Evolutionary conservation across 92 coral and sea anemone species (phyloP), one percentile per base, ranked within the genome.

Genomic region (Palythoa grandis): DNA sequence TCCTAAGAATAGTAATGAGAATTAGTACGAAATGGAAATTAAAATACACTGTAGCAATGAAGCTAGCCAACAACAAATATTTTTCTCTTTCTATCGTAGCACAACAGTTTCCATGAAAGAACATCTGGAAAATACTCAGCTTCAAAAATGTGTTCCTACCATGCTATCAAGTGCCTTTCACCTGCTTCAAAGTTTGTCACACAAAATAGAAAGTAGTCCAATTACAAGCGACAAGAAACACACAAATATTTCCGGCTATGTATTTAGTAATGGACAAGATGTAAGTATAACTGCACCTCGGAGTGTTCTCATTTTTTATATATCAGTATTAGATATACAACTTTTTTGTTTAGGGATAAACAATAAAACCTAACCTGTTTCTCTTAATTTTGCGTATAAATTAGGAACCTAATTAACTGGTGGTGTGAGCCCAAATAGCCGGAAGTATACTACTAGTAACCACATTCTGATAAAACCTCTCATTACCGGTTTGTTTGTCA

Each of bases 81-180:
- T 43, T 43, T 22, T 14, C 10, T 20, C 11, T 23, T 16, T 11
- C 15, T 60, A 10, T 66, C 24, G 37, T 40, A 79, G 84, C 58
- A 79, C 38, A 16, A 71, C 37, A 7, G 57, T n/a, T 65, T 66
- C 58, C 56, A 43, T 79, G 53, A 63, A 65, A 56, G 84, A 79
- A 50, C 74, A 38, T 29, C 14, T 79, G 72, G 35, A 61, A 67
- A 52, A 6, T n/a, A n/a, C 22, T 12, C 56, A 47, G 39, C 69
- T 66, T 15, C 74, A 40, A 7, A n/a, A 79, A 70, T 79, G 84
- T 79, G n/a, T 79, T 23, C 73, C 84, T 79, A 29, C 56, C 69
- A 9, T 79, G 61, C 1, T 79, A 22, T 63, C 84, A 47, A 79
- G 58, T 16, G 84, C 84, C 14, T 67, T 66, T 66, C 60, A 63